These are phyloP conservation scores for Drosophila virilis DNA, from an alignment of 1,140 invertebrate genomes.

Conservation along the genomic window DNA sequence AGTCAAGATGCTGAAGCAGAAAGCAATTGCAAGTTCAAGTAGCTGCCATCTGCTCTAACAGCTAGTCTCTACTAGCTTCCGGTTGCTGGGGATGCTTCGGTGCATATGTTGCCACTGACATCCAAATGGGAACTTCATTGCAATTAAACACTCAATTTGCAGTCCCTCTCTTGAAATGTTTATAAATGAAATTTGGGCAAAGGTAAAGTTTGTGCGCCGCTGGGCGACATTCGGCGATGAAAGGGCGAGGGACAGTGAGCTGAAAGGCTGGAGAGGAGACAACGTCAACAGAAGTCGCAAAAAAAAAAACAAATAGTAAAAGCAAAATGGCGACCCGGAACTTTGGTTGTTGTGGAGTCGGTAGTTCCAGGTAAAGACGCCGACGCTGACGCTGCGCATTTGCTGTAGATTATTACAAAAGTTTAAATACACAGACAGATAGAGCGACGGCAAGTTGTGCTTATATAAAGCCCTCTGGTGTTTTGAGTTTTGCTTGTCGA, in stretches of 20 bases:
- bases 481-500: conserved; percentile 64
- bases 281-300: conserved; percentile 75
- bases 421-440: conserved; percentile 76
- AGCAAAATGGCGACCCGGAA: conserved; percentile 72
- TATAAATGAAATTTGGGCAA: conserved; percentile 76
- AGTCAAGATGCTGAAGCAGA: too few relatives aligned
- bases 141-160: conserved; percentile 78
- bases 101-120: conserved; percentile 62
- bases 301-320: conserved; percentile 71
- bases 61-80: conserved; percentile 2
- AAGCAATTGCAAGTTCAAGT: conserved; percentile 31
- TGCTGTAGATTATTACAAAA: conserved; percentile 79
- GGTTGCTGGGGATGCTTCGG: background rate
- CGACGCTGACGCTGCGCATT: conserved; percentile 68
- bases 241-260: conserved; percentile 10
- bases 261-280: conserved; percentile 53
- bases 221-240: conserved; percentile 13
- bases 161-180: conserved; percentile 60
- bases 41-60: conserved; percentile 19
- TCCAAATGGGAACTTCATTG: conserved; percentile 58
- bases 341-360: conserved; percentile 46
- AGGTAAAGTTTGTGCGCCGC: conserved; percentile 71
- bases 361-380: conserved; percentile 3
- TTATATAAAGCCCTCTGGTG: conserved; percentile 59
- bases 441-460: conserved; percentile 36